A percentile compares a stretch with the other conserved stretches of the same genome.
Evolutionary conservation across 2,888 invertebrate genomes (phyloP).

Genomic region (Lasioglossum malachurum): DNA sequence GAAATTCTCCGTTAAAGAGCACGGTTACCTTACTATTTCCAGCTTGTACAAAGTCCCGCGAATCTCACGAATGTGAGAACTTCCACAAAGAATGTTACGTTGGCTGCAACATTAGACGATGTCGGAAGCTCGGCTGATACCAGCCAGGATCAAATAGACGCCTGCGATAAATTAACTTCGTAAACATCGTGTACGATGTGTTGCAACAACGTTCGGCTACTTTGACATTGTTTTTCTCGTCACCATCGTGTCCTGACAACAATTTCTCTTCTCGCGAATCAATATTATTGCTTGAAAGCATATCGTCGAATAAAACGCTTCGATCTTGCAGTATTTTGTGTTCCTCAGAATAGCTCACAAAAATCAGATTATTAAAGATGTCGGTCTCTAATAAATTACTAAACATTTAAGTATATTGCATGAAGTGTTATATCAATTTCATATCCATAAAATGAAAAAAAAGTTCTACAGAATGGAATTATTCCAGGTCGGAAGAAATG

Average conservation of each 20-base stretch:
- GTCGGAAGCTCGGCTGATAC: not conserved
- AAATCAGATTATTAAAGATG: no score
- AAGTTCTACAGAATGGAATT: no score
- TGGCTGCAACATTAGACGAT: not conserved
- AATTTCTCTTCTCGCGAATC: not conserved
- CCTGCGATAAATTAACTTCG: not conserved
- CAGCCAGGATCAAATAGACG: conserved; percentile 7
- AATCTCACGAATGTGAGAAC: conserved; percentile 9
- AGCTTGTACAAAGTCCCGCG: not conserved
- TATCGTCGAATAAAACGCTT: no score
- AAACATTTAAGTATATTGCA: no score
- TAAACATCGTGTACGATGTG: no score
- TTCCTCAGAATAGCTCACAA: no score
- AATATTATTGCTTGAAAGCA: not conserved
- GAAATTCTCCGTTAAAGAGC: not conserved
- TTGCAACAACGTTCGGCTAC: not conserved
- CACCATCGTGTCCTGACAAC: not conserved
- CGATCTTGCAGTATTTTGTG: no score
- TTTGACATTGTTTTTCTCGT: not conserved
- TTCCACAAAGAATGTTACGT: not conserved
- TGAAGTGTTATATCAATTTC: no score
- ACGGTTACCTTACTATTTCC: not conserved
- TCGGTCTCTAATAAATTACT: no score
- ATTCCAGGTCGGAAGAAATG: no score
- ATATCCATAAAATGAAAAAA: no score